Base-by-base conservation (phyloP, 2,888 invertebrate species). In the Ormyrus rosae region DNA sequence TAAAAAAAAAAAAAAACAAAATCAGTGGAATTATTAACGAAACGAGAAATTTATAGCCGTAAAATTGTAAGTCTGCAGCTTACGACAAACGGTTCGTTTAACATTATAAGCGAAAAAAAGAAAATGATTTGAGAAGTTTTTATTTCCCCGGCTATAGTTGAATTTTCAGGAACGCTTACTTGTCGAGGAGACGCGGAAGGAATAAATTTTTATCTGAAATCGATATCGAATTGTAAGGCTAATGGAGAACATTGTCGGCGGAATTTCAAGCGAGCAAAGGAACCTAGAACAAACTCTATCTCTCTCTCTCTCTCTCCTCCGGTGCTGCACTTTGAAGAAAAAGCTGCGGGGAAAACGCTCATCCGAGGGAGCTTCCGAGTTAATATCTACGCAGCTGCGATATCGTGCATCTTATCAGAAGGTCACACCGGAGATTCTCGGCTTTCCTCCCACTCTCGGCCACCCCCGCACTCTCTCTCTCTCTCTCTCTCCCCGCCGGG, bases 401-500 rank as follows among this genome's bases (percentile, higher is more conserved):
- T 70, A 70, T 70, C 69, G 13, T 48, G 51, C 13, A 48, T 70
- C 58, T 70, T 70, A 70, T 70, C 56, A 58, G 34, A 46, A n/a
- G 58, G 50, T 71, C 71, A 19, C 19, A 71, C 60, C 64, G 64
- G 48, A 73, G 64, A 73, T 56, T 19, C 46, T 61, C 50, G 7
- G 6, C 71, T 34, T 34, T n/a, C 60, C 51, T 80, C 45, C 34
- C 46, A 46, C 61, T 19, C 8, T 61, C 10, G 3, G 61, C 55
- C 63, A 53, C 72, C 63, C n/a, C 63, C 34, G 5, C 82, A 77
- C 83, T 82, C 68, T 74, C 51, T 51, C 75, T 64, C 69, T 80
- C 83, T 77, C 83, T 82, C 67, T 73, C 51, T 55, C 73, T 64
- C 72, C 73, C 68, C 71, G 19, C 19, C 19, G 19, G 19, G 19